These are phyloP conservation scores for Sesamia inferens DNA, from an alignment of 2,888 invertebrate species.

Conservation along the genomic window DNA sequence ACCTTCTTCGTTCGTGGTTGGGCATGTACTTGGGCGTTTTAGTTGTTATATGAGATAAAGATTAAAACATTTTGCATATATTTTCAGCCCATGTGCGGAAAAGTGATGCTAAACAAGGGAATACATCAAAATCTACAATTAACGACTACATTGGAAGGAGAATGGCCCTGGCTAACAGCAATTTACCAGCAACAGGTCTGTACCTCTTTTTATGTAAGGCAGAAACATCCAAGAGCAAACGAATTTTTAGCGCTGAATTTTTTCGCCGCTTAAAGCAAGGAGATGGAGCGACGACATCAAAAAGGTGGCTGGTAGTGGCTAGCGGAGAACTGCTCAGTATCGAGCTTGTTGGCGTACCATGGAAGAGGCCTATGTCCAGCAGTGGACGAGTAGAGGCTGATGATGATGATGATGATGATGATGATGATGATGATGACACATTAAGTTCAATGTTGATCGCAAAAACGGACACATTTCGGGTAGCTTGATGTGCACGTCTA, in stretches of 20 bases:
- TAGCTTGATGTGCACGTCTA: no score
- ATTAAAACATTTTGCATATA: not conserved
- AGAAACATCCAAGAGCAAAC: not conserved
- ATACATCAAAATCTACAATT: not conserved
- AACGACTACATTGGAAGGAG: slow-evolving; percentile 51
- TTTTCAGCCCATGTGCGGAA: slow-evolving; percentile 53
- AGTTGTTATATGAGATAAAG: no score
- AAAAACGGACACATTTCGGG: no score
- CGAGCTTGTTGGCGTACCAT: no score
- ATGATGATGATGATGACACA: no score
- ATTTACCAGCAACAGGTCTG: slow-evolving; percentile 83
- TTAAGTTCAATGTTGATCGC: no score
- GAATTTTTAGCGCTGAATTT: not conserved
- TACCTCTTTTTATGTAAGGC: not conserved
- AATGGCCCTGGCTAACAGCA: slow-evolving; percentile 92
- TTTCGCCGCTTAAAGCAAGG: not conserved
- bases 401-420: no score
- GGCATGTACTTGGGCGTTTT: not conserved
- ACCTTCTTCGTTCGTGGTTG: not conserved
- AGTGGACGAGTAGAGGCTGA: no score
- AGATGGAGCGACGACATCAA: no score
- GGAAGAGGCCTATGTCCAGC: no score
- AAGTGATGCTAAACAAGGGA: slow-evolving; percentile 31
- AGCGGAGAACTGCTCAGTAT: no score
- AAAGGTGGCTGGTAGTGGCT: no score